Evolutionary conservation across 2,888 invertebrate genomes (phyloP), one percentile per base, ranked within the genome.

Genomic region (Aspidiotus destructor): DNA sequence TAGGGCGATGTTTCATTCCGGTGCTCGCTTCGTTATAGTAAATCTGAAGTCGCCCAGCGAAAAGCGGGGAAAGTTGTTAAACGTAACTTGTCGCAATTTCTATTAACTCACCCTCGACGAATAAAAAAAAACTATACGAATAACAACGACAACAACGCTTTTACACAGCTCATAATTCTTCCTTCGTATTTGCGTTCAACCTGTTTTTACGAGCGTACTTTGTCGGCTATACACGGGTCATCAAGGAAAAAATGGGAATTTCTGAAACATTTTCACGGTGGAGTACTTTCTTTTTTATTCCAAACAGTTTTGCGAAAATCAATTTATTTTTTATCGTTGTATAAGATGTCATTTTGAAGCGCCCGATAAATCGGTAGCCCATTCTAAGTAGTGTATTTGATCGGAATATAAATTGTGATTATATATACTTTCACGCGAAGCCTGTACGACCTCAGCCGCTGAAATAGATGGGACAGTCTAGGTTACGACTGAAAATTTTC

Each of bases 1-100:
- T 67, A 67, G 67, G 58, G 67, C 67, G 67, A 67, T 67, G 67
- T 67, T 67, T 67, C 67, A 67, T 67, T 67, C 67, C 67, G 58
- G 28, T 41, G 67, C 67, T 58, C 58, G 40, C 40, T 17, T 58
- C 58, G 58, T 58, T 58, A 48, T 48, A 48, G 48, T 48, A 48
- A 48, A 48, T 58, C 16, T 58, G 58, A 67, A 60, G 65, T 55
- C 57, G 57, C 28, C 55, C 57, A 15, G 42, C 57, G 40, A 16
- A 40, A 40, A 7, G 60, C 48, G 15, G 60, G 67, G 44, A 67
- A 67, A 67, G 67, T 67, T 67, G 67, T 67, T 58, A 67, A 67
- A 67, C 57, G 67, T 67, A 67, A 67, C 67, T 67, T 67, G 67
- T 60, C 58, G 67, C 67, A 67, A 67, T 67, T 67, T 67, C 67